Percentiles rank a stretch among this genome's conserved stretches.
Evolutionary conservation across 1,140 invertebrate genomes (phyloP).

Genomic region (Microplitis demolitor): DNA sequence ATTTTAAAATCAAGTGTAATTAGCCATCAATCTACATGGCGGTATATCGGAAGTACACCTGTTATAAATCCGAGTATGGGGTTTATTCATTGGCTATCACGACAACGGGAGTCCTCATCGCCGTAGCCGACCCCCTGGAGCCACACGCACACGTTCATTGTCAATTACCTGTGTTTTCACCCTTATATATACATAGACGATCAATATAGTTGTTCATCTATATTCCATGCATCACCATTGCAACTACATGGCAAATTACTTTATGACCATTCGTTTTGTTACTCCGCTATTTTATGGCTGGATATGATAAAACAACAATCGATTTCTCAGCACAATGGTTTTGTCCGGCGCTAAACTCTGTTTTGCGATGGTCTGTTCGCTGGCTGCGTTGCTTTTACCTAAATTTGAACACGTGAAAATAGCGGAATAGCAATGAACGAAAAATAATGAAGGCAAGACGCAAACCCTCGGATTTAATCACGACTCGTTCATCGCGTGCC

Average conservation of each 20-base stretch:
- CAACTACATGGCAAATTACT: neutral
- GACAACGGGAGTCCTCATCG: neutral
- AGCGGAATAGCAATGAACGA: neutral
- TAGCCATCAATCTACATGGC: neutral
- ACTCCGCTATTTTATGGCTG: neutral
- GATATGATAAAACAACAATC: neutral
- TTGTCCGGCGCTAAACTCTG: neutral
- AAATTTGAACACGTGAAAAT: neutral
- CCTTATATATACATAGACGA: neutral
- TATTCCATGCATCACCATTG: neutral
- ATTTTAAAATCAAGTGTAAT: neutral
- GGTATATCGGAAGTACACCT: neutral
- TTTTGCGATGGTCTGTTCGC: no score
- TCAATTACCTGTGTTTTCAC: slow-evolving; percentile 5
- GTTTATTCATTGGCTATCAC: neutral
- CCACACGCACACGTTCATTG: slow-evolving; percentile 6
- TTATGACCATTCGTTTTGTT: neutral
- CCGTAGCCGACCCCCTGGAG: slow-evolving; percentile 11
- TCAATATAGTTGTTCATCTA: neutral
- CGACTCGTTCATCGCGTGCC: slow-evolving; percentile 19
- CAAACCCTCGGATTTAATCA: slow-evolving; percentile 14
- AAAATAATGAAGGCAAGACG: slow-evolving; percentile 1
- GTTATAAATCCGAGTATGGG: neutral
- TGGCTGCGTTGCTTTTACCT: neutral
- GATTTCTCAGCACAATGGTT: neutral